Percentiles rank a stretch among this genome's conserved stretches.
These are phyloP conservation scores for Rutilus rutilus DNA, from an alignment of 2,113 vertebrate species.

Conservation along the genomic window DNA sequence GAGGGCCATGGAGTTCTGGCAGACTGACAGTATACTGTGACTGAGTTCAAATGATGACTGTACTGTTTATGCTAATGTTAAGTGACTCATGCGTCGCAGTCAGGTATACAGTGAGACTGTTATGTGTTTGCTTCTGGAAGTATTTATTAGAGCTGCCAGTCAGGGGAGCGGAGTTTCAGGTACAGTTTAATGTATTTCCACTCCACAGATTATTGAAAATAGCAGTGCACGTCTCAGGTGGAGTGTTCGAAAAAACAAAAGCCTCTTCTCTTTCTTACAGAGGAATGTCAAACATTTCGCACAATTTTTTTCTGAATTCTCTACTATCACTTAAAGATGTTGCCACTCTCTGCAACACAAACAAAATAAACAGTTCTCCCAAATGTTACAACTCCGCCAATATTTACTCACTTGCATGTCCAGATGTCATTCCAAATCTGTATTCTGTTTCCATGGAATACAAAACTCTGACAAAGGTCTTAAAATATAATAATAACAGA, in stretches of 20 bases:
- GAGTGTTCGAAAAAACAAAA: not conserved
- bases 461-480: not conserved
- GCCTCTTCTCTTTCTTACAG: not conserved
- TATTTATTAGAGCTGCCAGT: constrained; percentile 26
- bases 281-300: not conserved
- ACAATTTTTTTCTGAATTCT: not conserved
- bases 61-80: not conserved
- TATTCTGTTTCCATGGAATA: not conserved
- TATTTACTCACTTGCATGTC: not conserved
- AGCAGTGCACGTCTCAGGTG: not conserved
- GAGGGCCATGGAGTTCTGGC: not conserved
- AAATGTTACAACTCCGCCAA: no score
- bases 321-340: not conserved
- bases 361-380: not conserved
- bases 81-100: not conserved
- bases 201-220: constrained; percentile 8
- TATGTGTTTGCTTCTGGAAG: not conserved
- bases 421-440: not conserved
- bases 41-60: not conserved
- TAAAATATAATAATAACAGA: not conserved
- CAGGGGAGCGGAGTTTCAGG: not conserved
- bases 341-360: not conserved
- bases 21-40: constrained; percentile 9
- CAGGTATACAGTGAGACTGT: not conserved
- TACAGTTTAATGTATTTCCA: not conserved